A percentile compares a stretch with the other conserved stretches of the same genome.
Conservation (phyloP, 2,113 vertebrate species). For the Mormyrus iriodes region DNA sequence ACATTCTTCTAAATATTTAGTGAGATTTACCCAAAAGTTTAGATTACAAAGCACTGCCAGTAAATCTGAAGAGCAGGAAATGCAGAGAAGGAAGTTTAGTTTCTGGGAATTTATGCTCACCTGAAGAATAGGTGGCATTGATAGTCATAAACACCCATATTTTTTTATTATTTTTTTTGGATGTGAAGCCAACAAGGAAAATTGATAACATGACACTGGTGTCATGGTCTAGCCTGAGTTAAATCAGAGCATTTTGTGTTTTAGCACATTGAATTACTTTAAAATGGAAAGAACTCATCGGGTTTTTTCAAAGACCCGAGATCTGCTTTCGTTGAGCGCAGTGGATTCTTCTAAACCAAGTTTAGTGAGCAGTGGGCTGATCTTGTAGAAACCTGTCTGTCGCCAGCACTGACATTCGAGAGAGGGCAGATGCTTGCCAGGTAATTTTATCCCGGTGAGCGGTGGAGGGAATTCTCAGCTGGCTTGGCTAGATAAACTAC, state of each 20-base stretch:
- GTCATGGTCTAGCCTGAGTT: neutral
- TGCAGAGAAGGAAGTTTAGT: neutral
- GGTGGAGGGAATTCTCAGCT: constrained; percentile 41
- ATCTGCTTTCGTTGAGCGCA: neutral
- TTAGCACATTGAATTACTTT: neutral
- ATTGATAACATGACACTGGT: neutral
- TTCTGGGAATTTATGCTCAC: neutral
- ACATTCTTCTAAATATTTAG: neutral
- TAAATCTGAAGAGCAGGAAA: neutral
- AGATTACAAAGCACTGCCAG: neutral
- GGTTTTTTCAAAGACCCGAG: neutral
- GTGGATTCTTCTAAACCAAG: neutral
- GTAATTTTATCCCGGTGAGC: neutral
- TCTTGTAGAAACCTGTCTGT: neutral
- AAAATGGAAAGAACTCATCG: neutral
- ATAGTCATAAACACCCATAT: neutral
- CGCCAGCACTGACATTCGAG: neutral
- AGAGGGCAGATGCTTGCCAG: neutral
- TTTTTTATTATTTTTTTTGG: neutral
- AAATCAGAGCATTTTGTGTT: neutral
- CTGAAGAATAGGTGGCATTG: neutral
- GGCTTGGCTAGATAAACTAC: constrained; percentile 17
- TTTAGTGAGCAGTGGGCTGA: too few relatives aligned
- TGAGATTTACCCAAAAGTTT: neutral
- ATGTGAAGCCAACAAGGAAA: neutral